A percentile compares a stretch with the other conserved stretches of the same genome.
These are phyloP conservation scores for Ischnura elegans DNA, from an alignment of 2,888 invertebrate genomes.

Conservation along the genomic window DNA sequence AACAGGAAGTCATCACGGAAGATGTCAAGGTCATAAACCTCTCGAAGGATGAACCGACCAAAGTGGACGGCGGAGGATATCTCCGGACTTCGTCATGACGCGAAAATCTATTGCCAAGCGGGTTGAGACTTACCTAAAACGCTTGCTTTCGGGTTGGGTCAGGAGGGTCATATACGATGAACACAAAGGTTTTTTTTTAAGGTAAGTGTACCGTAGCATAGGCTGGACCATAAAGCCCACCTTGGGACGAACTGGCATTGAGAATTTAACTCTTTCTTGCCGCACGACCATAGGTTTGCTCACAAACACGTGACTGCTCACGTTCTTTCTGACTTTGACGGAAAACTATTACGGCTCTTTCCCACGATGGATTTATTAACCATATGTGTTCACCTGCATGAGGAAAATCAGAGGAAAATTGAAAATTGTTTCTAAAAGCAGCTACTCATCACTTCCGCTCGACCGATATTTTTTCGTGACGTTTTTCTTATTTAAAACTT, in stretches of 20 bases:
- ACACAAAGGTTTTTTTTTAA: neutral
- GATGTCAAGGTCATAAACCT: constrained; percentile 35
- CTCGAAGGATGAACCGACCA: constrained; percentile 16
- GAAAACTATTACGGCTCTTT: too few relatives aligned
- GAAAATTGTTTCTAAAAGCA: too few relatives aligned
- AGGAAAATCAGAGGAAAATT: too few relatives aligned
- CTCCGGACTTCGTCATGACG: neutral
- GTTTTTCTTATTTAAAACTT: too few relatives aligned
- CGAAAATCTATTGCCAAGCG: constrained; percentile 8
- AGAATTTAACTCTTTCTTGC: neutral
- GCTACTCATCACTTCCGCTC: too few relatives aligned
- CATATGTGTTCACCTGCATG: too few relatives aligned
- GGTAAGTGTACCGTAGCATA: neutral
- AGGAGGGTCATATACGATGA: neutral
- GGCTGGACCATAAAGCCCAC: neutral
- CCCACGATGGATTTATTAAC: too few relatives aligned
- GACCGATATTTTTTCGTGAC: too few relatives aligned
- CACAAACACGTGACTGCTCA: too few relatives aligned
- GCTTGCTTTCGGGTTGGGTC: neutral
- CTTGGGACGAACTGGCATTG: neutral
- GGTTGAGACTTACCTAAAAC: neutral
- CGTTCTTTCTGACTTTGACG: too few relatives aligned
- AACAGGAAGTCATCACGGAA: constrained; percentile 21
- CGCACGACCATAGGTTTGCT: too few relatives aligned
- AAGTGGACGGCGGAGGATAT: neutral